Evolutionary conservation across 2,888 invertebrate species (phyloP).

Genomic region (Prosopocoilus inquinatus): DNA sequence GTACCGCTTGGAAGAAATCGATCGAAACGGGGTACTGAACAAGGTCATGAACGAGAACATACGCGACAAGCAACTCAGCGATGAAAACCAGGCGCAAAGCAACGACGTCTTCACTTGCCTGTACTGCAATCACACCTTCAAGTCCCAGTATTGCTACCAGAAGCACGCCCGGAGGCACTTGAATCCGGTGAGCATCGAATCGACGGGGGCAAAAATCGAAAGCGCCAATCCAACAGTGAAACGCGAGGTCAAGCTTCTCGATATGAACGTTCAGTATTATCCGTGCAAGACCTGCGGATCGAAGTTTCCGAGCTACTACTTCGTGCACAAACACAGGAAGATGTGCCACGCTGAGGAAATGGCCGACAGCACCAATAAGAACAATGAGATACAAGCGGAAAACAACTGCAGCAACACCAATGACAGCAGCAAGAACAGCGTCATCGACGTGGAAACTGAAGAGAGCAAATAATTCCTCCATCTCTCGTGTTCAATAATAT

Average conservation of each 20-base stretch:
- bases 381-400: slow-evolving; percentile 43
- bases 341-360: slow-evolving; percentile 73
- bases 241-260: slow-evolving; percentile 64
- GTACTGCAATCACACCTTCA: slow-evolving; percentile 77
- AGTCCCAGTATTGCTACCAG: slow-evolving; percentile 82
- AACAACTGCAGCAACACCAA: slow-evolving; percentile 26
- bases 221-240: slow-evolving; percentile 33
- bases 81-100: slow-evolving; percentile 42
- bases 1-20: slow-evolving; percentile 35
- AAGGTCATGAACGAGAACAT: slow-evolving; percentile 50
- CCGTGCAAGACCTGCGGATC: slow-evolving; percentile 91
- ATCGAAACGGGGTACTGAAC: slow-evolving; percentile 43
- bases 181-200: slow-evolving; percentile 58
- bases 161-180: slow-evolving; percentile 72
- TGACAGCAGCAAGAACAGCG: slow-evolving; percentile 32
- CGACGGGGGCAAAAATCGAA: slow-evolving; percentile 33
- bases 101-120: slow-evolving; percentile 64
- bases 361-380: slow-evolving; percentile 42
- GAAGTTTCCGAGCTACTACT: slow-evolving; percentile 91
- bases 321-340: slow-evolving; percentile 89
- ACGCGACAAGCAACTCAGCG: slow-evolving; percentile 42
- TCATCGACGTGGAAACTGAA: slow-evolving; percentile 21
- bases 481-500: not conserved
- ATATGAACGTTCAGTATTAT: slow-evolving; percentile 85
- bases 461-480: slow-evolving; percentile 17